These are phyloP conservation scores for Geococcyx californianus DNA, from an alignment of 2,113 vertebrate species.

Conservation along the genomic window DNA sequence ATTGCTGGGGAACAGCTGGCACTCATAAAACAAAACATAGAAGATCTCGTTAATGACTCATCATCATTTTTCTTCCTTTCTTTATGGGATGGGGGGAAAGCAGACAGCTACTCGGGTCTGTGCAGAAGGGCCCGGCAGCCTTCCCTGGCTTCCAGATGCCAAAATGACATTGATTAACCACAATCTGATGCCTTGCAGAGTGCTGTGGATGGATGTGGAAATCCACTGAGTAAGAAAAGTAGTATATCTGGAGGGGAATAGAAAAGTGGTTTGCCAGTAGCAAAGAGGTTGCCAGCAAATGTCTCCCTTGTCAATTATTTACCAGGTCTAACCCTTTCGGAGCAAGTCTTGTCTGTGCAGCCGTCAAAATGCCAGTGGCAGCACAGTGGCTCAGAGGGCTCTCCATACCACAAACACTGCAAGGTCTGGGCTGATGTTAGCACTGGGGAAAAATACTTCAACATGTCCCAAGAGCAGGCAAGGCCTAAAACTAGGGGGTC, in stretches of 20 bases:
- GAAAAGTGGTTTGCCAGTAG: not conserved
- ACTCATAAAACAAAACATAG: constrained; percentile 34
- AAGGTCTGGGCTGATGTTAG: not conserved
- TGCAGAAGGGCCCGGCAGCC: not conserved
- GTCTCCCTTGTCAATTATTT: not conserved
- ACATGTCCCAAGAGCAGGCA: not conserved
- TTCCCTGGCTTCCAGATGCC: not conserved
- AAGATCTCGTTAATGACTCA: constrained; percentile 48
- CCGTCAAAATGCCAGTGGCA: not conserved
- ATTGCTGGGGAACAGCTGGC: constrained; percentile 47
- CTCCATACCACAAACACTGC: fast-evolving
- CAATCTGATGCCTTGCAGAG: not conserved
- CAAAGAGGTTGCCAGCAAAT: not conserved
- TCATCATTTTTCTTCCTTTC: constrained; percentile 6
- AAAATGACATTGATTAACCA: not conserved
- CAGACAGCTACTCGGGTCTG: not conserved
- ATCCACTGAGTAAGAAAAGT: not conserved
- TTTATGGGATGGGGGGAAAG: constrained; percentile 1
- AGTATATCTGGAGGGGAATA: not conserved
- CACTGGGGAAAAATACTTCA: not conserved
- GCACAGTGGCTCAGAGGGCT: not conserved
- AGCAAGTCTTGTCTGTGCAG: not conserved
- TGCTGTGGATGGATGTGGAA: fast-evolving
- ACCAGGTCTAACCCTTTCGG: not conserved
- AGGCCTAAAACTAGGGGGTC: fast-evolving